Conservation (phyloP, 2,113 vertebrate species). For the Burhinus bistriatus region DNA sequence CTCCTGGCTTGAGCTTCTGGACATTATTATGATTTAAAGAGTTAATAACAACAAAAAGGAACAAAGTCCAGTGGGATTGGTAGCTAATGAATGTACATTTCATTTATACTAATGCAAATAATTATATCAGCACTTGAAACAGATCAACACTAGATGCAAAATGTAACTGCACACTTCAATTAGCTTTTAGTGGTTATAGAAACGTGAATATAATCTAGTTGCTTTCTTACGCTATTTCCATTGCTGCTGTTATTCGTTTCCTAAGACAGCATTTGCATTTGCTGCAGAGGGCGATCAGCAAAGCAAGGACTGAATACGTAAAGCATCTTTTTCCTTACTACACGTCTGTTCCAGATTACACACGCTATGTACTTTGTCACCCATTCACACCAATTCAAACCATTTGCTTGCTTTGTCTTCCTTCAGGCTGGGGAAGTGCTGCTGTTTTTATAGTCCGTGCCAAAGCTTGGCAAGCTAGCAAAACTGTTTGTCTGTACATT, state of each 20-base stretch:
- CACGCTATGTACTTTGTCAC: background rate
- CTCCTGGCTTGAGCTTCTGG: background rate
- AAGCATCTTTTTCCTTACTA: background rate
- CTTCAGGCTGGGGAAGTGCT: constrained; percentile 8
- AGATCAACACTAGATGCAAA: background rate
- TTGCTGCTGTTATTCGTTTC: background rate
- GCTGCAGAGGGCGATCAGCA: background rate
- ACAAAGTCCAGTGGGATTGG: background rate
- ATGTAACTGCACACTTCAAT: background rate
- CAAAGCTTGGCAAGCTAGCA: constrained; percentile 45
- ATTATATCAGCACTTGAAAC: background rate
- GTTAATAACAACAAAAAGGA: background rate
- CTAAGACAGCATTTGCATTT: background rate
- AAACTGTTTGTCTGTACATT: background rate
- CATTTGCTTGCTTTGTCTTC: background rate
- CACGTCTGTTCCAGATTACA: background rate
- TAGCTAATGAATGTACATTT: background rate
- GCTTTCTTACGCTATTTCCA: background rate
- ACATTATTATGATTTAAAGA: background rate
- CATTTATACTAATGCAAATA: background rate
- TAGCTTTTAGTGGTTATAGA: background rate
- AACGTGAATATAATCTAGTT: background rate
- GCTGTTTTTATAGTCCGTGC: background rate
- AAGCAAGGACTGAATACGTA: background rate
- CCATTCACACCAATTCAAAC: background rate